Evolutionary conservation across 1,140 invertebrate species (phyloP).

Genomic region (Alviniconcha marisindica): DNA sequence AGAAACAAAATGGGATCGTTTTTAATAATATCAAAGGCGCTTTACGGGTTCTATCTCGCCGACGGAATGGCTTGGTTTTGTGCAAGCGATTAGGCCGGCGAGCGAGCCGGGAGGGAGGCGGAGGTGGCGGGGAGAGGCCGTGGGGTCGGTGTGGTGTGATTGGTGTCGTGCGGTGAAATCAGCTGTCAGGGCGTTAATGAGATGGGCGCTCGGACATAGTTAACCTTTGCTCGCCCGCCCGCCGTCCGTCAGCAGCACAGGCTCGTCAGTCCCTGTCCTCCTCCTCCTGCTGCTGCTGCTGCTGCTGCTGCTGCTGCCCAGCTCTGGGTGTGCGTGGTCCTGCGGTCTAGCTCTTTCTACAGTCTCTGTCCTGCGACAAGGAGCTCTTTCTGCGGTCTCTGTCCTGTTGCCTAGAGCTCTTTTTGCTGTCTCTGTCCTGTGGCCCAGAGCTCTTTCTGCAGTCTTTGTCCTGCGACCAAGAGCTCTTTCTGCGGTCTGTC

Average conservation of each 20-base stretch:
- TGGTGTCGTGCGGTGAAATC: slow-evolving; percentile 37
- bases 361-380: no score
- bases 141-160: slow-evolving; percentile 8
- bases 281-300: no score
- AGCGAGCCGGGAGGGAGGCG: neutral
- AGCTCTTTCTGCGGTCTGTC: no score
- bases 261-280: no score
- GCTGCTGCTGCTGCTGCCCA: no score
- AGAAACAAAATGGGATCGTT: slow-evolving; percentile 30
- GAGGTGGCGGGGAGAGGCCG: neutral
- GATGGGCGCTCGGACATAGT: slow-evolving; percentile 41
- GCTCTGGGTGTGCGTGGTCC: no score
- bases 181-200: slow-evolving; percentile 41
- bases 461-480: no score
- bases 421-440: no score
- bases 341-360: no score
- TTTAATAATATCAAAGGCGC: slow-evolving; percentile 28
- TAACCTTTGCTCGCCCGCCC: slow-evolving; percentile 27
- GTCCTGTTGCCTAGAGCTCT: no score
- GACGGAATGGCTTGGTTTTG: slow-evolving; percentile 27
- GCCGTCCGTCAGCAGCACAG: slow-evolving; percentile 31
- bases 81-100: slow-evolving; percentile 13
- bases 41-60: neutral
- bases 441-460: no score
- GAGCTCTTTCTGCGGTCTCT: no score